phyloP scores from a whole-genome alignment of 2,888 invertebrate genomes.

The Nephrotoma appendiculata region DNA sequence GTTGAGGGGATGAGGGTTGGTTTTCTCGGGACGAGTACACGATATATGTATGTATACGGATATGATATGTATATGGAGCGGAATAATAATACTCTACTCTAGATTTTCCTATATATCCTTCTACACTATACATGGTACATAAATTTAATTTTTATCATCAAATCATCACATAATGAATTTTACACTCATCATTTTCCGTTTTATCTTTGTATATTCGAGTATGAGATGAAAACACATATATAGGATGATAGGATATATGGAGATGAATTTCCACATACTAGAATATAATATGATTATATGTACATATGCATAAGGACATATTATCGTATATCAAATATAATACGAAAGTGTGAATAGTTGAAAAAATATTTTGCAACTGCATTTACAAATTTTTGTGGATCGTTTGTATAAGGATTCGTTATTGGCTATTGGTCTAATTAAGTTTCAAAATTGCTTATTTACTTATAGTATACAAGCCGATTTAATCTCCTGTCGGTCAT shows the following conservation, averaged over 20 bases:
- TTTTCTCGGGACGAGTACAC: not conserved
- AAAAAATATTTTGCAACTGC: not conserved
- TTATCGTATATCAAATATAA: not conserved
- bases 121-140: not conserved
- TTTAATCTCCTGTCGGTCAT: too few species aligned
- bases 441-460: too few species aligned
- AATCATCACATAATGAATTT: not conserved
- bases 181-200: not conserved
- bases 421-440: too few species aligned
- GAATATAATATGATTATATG: too few species aligned
- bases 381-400: too few species aligned
- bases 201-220: not conserved
- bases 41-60: not conserved
- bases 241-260: not conserved
- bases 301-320: too few species aligned
- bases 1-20: not conserved
- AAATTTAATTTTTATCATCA: not conserved
- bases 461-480: too few species aligned
- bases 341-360: not conserved
- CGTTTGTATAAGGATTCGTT: too few species aligned
- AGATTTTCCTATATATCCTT: not conserved
- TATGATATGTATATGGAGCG: not conserved
- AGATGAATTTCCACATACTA: not conserved
- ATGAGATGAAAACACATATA: not conserved
- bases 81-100: not conserved